Base-by-base conservation (phyloP, 1,140 invertebrate genomes). In the Dufourea novaeangliae region DNA sequence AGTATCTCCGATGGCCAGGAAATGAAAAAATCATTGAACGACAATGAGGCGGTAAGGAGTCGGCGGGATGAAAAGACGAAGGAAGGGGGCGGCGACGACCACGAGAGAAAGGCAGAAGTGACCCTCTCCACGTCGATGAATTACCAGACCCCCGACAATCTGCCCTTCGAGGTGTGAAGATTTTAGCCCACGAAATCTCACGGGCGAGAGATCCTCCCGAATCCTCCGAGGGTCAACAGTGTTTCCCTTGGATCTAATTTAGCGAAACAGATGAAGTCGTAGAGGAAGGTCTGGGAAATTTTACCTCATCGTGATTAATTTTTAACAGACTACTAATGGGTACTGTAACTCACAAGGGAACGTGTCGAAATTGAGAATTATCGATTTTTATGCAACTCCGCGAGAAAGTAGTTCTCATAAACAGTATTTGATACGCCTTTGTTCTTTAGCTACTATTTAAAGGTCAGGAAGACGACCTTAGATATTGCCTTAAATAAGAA, bases 21-120 rank as follows among this genome's bases (percentile, higher is more conserved):
- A 81, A 81, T 78, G 68, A 83, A 83, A 81, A 81, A 81, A 83
- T 74, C 74, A 78, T 83, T 83, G 72, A 68, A 80, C 67, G 64
- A 76, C 41, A 46, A 77, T n/a, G 29, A 54, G 57, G 44, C 27
- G 56, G 76, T 69, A 22, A 41, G 44, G 66, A 59, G 20, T 32
- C 20, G 1, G 57, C 34, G 46, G 68, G 71, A 54, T 57, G 68
- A 70, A 70, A 70, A 34, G 54, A 67, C 25, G 70, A 66, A 70
- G 20, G 44, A 39, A 46, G 59, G 72, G 2, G 50, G 4, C 50
- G 54, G 34, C 22, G 61, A 75, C 56, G 56, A 69, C 44, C 56
- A 59, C 56, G 46, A 50, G n/a, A 75, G 32, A 50, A 56, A 67
- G 52, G 8, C 67, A 41, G 54, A 71, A 80, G 66, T 72, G 59